These are phyloP conservation scores for Spinus olivaceus DNA, from an alignment of 2,797 vertebrate genomes.

Conservation along the genomic window DNA sequence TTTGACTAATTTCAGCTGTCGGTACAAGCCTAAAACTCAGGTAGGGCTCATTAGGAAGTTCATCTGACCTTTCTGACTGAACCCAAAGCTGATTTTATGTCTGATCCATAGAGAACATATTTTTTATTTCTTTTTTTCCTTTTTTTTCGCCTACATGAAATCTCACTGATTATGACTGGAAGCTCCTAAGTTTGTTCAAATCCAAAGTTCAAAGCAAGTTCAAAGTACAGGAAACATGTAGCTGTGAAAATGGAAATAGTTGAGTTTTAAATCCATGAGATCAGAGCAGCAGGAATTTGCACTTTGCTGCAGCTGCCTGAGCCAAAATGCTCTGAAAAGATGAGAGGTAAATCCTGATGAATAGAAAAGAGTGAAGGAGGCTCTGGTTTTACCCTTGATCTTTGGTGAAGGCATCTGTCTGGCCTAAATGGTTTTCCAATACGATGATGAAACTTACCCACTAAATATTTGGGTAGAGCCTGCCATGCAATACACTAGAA, in stretches of 20 bases:
- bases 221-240: constrained; percentile 43
- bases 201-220: constrained; percentile 40
- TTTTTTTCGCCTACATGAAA: not conserved
- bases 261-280: constrained; percentile 37
- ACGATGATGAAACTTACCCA: not conserved
- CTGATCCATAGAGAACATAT: not conserved
- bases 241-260: constrained; percentile 35
- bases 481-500: not conserved
- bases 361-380: not conserved
- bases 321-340: constrained; percentile 30
- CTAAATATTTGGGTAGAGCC: not conserved
- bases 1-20: not conserved
- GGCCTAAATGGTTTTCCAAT: not conserved
- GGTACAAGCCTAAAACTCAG: not conserved
- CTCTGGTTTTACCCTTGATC: not conserved
- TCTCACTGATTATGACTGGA: constrained; percentile 31
- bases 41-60: constrained; percentile 56
- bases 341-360: not conserved
- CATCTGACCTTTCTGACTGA: constrained; percentile 42
- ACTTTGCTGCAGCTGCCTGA: constrained; percentile 18
- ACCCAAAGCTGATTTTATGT: constrained; percentile 6
- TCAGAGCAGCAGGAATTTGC: constrained; percentile 31
- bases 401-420: not conserved
- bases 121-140: not conserved
- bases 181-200: constrained; percentile 50